A percentile compares a stretch with the other conserved stretches of the same genome.
Evolutionary conservation across 2,113 vertebrate genomes (phyloP).

Genomic region (Melierax canorus): DNA sequence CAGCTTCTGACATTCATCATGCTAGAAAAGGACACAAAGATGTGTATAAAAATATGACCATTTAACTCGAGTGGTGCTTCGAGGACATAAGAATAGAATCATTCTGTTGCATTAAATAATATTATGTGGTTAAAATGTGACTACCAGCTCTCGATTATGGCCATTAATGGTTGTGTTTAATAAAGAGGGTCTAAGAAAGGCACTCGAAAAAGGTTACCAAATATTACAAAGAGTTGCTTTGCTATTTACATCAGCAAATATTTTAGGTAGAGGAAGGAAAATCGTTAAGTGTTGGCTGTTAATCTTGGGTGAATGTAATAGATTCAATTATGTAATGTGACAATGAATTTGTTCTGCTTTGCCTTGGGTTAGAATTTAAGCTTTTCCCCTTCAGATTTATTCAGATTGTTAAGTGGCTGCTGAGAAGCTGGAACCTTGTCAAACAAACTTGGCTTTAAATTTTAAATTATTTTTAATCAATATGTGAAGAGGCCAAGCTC

Average conservation of each 20-base stretch:
- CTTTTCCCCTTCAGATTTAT: neutral
- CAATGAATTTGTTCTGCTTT: neutral
- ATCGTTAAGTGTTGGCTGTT: neutral
- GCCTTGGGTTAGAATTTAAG: constrained; percentile 25
- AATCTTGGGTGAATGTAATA: neutral
- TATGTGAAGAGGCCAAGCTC: constrained; percentile 8
- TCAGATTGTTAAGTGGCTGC: constrained; percentile 4
- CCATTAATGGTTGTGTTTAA: neutral
- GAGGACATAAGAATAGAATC: neutral
- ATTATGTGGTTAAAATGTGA: neutral
- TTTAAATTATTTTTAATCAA: constrained; percentile 55
- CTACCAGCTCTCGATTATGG: neutral
- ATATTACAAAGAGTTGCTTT: neutral
- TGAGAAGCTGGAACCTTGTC: constrained; percentile 14
- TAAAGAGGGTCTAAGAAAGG: neutral
- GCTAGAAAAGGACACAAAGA: neutral
- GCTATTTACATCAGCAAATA: neutral
- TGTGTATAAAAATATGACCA: neutral
- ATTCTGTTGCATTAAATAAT: neutral
- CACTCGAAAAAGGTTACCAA: neutral
- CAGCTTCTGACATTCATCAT: constrained; percentile 13
- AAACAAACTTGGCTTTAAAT: constrained; percentile 17
- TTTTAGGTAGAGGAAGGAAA: neutral
- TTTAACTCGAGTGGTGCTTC: neutral
- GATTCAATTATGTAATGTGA: constrained; percentile 26